These are phyloP conservation scores for Mya arenaria DNA, from an alignment of 1,140 invertebrate species.

Conservation along the genomic window DNA sequence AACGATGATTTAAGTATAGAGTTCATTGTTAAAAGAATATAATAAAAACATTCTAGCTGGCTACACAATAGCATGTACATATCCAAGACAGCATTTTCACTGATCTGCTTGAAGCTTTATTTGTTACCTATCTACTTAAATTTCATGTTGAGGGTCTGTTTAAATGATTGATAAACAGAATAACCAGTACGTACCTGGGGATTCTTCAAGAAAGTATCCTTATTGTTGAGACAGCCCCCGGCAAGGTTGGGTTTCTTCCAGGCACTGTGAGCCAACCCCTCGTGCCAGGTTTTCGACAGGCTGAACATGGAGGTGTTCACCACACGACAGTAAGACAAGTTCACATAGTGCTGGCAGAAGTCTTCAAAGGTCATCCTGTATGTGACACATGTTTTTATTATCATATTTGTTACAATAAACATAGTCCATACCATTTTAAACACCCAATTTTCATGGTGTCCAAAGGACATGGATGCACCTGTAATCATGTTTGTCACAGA, in stretches of 20 bases:
- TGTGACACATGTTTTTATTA: no score
- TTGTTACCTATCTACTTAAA: neutral
- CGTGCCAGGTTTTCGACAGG: constrained; percentile 84
- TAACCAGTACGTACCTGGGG: constrained; percentile 81
- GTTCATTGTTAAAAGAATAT: no score
- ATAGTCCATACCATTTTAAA: no score
- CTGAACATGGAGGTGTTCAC: constrained; percentile 86
- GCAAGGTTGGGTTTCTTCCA: constrained; percentile 83
- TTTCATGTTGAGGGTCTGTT: neutral
- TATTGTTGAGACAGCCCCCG: constrained; percentile 85
- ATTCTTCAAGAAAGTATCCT: constrained; percentile 84
- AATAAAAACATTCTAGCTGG: no score
- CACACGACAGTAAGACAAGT: constrained; percentile 97
- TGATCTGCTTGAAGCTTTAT: no score
- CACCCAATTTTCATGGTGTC: no score
- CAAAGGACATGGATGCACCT: no score
- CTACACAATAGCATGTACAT: no score
- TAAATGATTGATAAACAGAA: neutral
- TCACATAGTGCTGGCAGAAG: constrained; percentile 79
- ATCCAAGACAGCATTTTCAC: no score
- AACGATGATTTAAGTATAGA: no score
- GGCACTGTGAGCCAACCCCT: constrained; percentile 80
- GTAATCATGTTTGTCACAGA: no score
- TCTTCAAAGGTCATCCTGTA: constrained; percentile 81
- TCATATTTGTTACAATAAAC: no score